Conservation (phyloP, 2,888 invertebrate species). For the Acleris laterana region DNA sequence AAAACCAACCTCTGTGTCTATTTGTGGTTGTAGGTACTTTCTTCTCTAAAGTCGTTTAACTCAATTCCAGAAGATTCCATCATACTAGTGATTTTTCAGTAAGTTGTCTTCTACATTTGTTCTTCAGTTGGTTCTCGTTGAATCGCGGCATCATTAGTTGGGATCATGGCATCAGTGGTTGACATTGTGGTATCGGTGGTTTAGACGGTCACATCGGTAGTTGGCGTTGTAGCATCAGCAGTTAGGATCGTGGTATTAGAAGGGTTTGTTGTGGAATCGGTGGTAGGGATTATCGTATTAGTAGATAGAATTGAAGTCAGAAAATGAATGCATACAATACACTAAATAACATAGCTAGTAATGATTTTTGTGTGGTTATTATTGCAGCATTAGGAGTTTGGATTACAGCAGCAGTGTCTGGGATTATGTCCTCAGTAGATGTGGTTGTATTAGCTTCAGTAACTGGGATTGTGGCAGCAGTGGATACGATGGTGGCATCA, state of each 20-base stretch:
- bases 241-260: not conserved
- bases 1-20: not conserved
- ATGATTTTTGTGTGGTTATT: no score
- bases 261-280: not conserved
- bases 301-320: not conserved
- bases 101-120: not conserved
- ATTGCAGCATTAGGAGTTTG: constrained; percentile 9
- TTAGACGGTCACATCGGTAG: not conserved
- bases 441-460: not conserved
- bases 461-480: not conserved
- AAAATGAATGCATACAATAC: no score
- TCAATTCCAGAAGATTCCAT: no score
- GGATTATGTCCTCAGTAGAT: constrained; percentile 2
- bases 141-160: not conserved
- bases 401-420: not conserved
- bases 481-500: not conserved
- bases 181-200: constrained; percentile 7
- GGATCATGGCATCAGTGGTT: constrained; percentile 7
- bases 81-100: not conserved
- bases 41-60: not conserved
- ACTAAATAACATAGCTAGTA: no score
- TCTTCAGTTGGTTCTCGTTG: no score
- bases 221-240: not conserved
- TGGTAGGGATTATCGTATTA: constrained; percentile 4
- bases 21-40: no score